Conservation (phyloP, 2,113 vertebrate genomes). For the Pseudopipra pipra region DNA sequence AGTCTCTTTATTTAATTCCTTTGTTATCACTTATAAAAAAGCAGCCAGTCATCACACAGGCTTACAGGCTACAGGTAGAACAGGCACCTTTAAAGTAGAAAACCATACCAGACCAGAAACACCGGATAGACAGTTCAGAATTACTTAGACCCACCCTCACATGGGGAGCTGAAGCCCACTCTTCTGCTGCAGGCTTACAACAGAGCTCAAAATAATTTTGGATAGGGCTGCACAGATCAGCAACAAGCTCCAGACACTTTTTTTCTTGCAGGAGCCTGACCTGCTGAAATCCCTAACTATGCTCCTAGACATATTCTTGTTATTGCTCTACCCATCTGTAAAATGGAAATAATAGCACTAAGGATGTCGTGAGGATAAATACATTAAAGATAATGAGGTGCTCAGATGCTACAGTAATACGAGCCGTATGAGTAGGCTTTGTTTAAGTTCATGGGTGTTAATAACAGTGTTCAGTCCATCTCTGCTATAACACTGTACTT, state of each 20-base stretch:
- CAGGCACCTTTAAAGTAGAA: background rate
- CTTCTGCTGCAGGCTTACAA: background rate
- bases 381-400: slow-evolving; percentile 41
- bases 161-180: background rate
- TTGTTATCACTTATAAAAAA: background rate
- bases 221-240: background rate
- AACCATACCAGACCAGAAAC: background rate
- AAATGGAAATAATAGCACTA: slow-evolving; percentile 40
- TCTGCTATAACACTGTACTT: slow-evolving; percentile 34
- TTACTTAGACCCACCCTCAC: background rate
- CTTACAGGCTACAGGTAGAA: background rate
- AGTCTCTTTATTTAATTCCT: background rate
- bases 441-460: slow-evolving; percentile 35
- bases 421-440: slow-evolving; percentile 45
- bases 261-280: background rate
- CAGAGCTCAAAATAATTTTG: background rate
- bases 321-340: slow-evolving; percentile 33
- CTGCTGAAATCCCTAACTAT: background rate
- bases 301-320: background rate
- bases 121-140: background rate
- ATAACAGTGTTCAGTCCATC: slow-evolving; percentile 61
- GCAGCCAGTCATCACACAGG: background rate
- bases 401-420: background rate
- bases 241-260: rapidly evolving
- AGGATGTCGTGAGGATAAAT: slow-evolving; percentile 39